Conservation (phyloP, 2,888 invertebrate genomes). For the Ariolimax columbianus region DNA sequence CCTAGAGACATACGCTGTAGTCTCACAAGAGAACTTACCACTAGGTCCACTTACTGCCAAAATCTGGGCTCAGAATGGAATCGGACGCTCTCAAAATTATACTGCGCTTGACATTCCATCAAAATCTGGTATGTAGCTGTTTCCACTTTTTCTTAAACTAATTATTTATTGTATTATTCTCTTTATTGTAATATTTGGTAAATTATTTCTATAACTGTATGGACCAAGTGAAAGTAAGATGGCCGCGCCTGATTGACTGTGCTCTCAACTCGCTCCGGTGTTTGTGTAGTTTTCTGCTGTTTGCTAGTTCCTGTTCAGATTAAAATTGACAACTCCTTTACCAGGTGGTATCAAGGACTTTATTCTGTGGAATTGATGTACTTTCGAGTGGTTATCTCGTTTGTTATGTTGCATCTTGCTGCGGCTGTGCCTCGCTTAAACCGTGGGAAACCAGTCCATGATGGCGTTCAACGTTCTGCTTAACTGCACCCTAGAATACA, state of each 20-base stretch:
- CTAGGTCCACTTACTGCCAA: not conserved
- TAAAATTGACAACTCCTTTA: not conserved
- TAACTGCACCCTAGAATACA: too few species aligned
- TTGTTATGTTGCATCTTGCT: too few species aligned
- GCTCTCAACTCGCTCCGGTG: too few species aligned
- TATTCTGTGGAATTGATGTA: too few species aligned
- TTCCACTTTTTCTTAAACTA: not conserved
- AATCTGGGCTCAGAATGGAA: slow-evolving; percentile 22
- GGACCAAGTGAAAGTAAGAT: too few species aligned
- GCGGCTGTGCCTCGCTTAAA: too few species aligned
- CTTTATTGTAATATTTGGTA: not conserved
- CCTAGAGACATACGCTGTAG: not conserved
- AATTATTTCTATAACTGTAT: too few species aligned
- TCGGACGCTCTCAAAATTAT: not conserved
- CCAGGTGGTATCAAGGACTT: too few species aligned
- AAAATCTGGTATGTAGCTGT: not conserved
- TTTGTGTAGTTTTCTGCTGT: not conserved
- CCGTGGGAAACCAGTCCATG: too few species aligned
- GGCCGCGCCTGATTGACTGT: too few species aligned
- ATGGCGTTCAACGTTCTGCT: too few species aligned
- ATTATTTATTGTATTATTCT: not conserved
- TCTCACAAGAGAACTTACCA: not conserved
- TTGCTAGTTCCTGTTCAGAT: not conserved
- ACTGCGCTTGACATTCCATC: not conserved
- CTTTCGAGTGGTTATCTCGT: too few species aligned